A percentile compares a stretch with the other conserved stretches of the same genome.
Conservation (phyloP, 2,113 vertebrate genomes). For the Brachionichthys hirsutus region DNA sequence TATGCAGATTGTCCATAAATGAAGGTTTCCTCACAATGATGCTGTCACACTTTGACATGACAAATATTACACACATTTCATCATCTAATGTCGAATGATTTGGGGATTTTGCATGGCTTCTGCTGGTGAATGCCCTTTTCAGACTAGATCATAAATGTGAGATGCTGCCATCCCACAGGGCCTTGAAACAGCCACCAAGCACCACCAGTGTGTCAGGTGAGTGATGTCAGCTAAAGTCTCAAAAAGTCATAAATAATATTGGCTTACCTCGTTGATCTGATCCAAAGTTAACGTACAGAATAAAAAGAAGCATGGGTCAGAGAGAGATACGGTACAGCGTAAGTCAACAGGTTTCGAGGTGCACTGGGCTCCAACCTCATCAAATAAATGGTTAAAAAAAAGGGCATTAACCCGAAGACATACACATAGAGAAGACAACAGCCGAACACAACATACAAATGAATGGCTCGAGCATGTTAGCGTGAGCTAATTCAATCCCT, state of each 20-base stretch:
- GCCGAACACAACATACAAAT: slow-evolving; percentile 57
- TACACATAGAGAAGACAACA: slow-evolving; percentile 51
- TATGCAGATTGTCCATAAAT: background rate
- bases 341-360: slow-evolving; percentile 72
- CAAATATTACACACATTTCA: slow-evolving; percentile 13
- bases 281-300: slow-evolving; percentile 80
- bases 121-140: slow-evolving; percentile 69
- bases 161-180: slow-evolving; percentile 34
- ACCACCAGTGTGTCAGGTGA: slow-evolving; percentile 41
- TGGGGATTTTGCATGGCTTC: slow-evolving; percentile 27
- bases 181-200: slow-evolving; percentile 49
- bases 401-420: slow-evolving; percentile 73
- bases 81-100: slow-evolving; percentile 50
- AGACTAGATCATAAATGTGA: slow-evolving; percentile 32
- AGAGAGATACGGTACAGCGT: slow-evolving; percentile 78
- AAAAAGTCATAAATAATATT: slow-evolving; percentile 65
- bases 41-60: slow-evolving; percentile 4
- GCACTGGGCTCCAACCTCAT: slow-evolving; percentile 62
- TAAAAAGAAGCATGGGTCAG: slow-evolving; percentile 78
- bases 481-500: slow-evolving; percentile 43
- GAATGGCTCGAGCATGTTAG: slow-evolving; percentile 42
- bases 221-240: slow-evolving; percentile 32
- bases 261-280: slow-evolving; percentile 84
- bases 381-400: slow-evolving; percentile 63
- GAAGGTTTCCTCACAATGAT: background rate